Evolutionary conservation across 1,140 invertebrate genomes (phyloP), one percentile per base, ranked within the genome.

Genomic region (Penaeus vannamei): DNA sequence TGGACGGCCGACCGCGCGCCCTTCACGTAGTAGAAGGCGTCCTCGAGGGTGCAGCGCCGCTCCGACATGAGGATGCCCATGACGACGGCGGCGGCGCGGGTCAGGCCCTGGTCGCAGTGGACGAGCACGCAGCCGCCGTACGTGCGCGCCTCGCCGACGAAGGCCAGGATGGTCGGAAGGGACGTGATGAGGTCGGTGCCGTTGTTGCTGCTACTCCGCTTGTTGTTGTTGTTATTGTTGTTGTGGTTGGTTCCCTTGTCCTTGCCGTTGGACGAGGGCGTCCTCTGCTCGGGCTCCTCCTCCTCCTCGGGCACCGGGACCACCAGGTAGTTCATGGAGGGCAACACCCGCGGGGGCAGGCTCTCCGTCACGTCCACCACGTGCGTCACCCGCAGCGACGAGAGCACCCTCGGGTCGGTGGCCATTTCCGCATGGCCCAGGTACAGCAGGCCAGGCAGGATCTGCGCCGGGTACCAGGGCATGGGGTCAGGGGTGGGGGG

Each of bases 11-110:
- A 91, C 59, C 92, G 90, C 42, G 92, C 90, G 22, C 92, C 90
- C 72, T 91, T 92, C 19, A 92, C 92, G 82, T 92, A 92, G 84
- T 92, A 92, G 90, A 92, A 93, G 36, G 92, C 92, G 90, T 93
- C 92, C 72, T 92, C 92, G 60, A 93, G 90, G 29, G 92, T 92
- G 84, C 92, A 92, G 19, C 79, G 69, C 22, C 91, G 90, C 69
- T 91, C 80, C 53, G 91, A 59, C 92, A 93, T 93, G 62, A 93
- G 83, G 46, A 91, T 91, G 26, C 91, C 92, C 89, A 93, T 92
- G 64, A 91, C 91, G 19, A 92, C 83, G 19, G 91, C 90, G 61
- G 92, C 92, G 61, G 92, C 91, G 19, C 92, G 86, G 62, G 92
- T 92, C 4, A 93, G 91, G 12, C 92, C 92, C 85, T 92, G 92